Conservation (phyloP, 2,888 invertebrate species). For the Horisme vitalbata region DNA sequence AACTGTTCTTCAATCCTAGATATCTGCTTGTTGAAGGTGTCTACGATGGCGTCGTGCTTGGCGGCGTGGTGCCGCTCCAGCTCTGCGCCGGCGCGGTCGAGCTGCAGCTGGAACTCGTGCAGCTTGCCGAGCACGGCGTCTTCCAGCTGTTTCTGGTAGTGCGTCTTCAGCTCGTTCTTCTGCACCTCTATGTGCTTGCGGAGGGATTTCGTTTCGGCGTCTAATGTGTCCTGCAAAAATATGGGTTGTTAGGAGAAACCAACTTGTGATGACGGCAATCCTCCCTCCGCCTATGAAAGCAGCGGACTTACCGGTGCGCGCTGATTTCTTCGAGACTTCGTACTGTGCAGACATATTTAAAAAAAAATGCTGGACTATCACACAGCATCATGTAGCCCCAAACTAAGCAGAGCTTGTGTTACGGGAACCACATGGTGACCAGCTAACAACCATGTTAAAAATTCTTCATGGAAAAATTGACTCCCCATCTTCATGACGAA, state of each 20-base stretch:
- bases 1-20: conserved; percentile 84
- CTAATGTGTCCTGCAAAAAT: conserved; percentile 65
- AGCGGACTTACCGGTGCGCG: too few species aligned
- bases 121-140: conserved; percentile 89
- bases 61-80: conserved; percentile 3
- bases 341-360: too few species aligned
- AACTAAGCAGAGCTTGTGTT: too few species aligned
- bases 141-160: conserved; percentile 92
- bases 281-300: too few species aligned
- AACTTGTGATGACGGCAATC: too few species aligned
- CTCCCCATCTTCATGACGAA: too few species aligned
- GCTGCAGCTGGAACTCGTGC: conserved; percentile 87
- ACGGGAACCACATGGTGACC: too few species aligned
- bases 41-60: conserved; percentile 86
- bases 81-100: conserved; percentile 70
- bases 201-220: conserved; percentile 77
- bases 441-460: too few species aligned
- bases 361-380: too few species aligned
- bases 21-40: conserved; percentile 88
- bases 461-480: too few species aligned
- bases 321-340: too few species aligned
- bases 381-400: too few species aligned
- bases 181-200: conserved; percentile 84
- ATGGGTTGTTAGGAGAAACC: background rate
- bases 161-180: conserved; percentile 86